Evolutionary conservation across 2,113 vertebrate genomes (phyloP), one percentile per base, ranked within the genome.

Genomic region (Pampusana beccarii): DNA sequence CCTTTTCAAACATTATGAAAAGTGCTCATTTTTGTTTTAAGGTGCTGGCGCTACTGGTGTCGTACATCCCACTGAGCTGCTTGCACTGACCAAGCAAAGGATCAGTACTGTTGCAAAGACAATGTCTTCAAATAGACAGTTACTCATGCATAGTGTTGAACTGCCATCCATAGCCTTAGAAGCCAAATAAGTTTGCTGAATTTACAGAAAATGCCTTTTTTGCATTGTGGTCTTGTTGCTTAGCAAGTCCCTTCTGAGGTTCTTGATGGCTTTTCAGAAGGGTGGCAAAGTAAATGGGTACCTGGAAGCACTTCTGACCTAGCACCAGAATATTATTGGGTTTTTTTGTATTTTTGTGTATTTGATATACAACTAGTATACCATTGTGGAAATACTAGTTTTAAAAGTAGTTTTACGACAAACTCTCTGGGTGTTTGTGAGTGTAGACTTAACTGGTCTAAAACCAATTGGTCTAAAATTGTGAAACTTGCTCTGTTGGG

Each of bases 161-260:
- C 20, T 70, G 36, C 28, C 10, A 40, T 61, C 69, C 61, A 3
- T 33, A 58, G 40, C 13, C 17, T 66, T 58, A 56, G 48, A 91
- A 84, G 38, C 33, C 61, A 81, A 58, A 67, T 31, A 46, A 19
- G 4, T 66, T 67, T 12, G 28, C 28, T 34, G n/a, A 61, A 73
- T 80, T 66, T 71, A 67, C 21, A 74, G 54, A 70, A 66, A 13
- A 54, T 31, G 24, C 18, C 8, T 86, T 86, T 40, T 92, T 66
- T 80, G 25, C 72, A 14, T 73, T 0, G 0, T 36, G 26, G 13
- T 58, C 54, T 57, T 53, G 33, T n/a, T 62, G 14, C 20, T 82
- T 34, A 83, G 14, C 0, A 5, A 69, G 42, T 58, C 11, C 17
- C 19, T 6, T 42, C 60, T 44, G n/a, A 73, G 26, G 13, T 78